Percentiles rank a stretch among this genome's conserved stretches.
These are phyloP conservation scores for Chelon labrosus DNA, from an alignment of 2,797 vertebrate species.

Conservation along the genomic window DNA sequence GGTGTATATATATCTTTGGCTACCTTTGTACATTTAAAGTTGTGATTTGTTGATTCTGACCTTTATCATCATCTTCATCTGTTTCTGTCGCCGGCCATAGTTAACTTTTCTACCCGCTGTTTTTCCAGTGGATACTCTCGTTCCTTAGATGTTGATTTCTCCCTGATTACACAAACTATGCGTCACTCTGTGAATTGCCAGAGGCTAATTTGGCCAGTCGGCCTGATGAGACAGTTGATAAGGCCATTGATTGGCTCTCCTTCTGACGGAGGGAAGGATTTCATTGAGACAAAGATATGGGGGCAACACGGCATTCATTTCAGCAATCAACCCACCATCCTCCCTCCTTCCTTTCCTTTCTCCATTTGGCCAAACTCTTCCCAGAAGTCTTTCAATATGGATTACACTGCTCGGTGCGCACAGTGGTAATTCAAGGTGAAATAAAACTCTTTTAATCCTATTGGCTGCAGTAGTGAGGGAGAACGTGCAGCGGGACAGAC, in stretches of 20 bases:
- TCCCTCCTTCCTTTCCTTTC: slow-evolving; percentile 67
- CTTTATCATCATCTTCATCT: slow-evolving; percentile 67
- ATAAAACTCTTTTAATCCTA: slow-evolving; percentile 77
- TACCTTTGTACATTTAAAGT: slow-evolving; percentile 43
- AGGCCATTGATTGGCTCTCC: slow-evolving; percentile 80
- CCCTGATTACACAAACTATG: slow-evolving; percentile 78
- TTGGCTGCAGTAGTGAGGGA: slow-evolving; percentile 47
- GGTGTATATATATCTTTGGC: slow-evolving; percentile 14
- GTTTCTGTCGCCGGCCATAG: slow-evolving; percentile 54
- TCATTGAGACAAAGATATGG: slow-evolving; percentile 80
- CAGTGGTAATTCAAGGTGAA: slow-evolving; percentile 81
- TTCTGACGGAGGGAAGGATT: slow-evolving; percentile 78
- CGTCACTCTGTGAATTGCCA: slow-evolving; percentile 76
- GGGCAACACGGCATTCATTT: slow-evolving; percentile 76
- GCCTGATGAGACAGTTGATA: slow-evolving; percentile 83
- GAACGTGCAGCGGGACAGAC: slow-evolving; percentile 55
- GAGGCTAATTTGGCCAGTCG: slow-evolving; percentile 75
- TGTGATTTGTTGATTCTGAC: slow-evolving; percentile 58
- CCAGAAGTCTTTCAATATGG: slow-evolving; percentile 83
- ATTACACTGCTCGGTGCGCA: slow-evolving; percentile 69
- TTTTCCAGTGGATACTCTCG: slow-evolving; percentile 64
- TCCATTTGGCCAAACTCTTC: slow-evolving; percentile 79
- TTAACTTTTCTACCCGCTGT: slow-evolving; percentile 51
- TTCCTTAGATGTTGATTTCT: slow-evolving; percentile 76
- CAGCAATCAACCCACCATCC: slow-evolving; percentile 78